Evolutionary conservation across 2,797 vertebrate species (phyloP).

Genomic region (Rachycentron canadum): DNA sequence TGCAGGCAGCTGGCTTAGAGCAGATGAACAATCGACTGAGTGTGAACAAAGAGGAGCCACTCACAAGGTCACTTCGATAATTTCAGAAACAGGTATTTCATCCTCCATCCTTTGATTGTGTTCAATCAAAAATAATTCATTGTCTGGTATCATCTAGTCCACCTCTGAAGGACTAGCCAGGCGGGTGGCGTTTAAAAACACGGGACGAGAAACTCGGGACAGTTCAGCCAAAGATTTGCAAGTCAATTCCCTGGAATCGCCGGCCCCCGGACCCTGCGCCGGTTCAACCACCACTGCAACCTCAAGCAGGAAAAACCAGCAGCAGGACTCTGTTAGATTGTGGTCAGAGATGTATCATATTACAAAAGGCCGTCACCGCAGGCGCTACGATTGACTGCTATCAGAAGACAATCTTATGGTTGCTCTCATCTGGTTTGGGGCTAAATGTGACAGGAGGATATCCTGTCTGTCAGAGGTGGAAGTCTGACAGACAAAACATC

Average conservation of each 20-base stretch:
- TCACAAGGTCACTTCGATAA: neutral
- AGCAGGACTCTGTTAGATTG: neutral
- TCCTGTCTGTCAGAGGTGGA: slow-evolving; percentile 59
- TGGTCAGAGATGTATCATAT: neutral
- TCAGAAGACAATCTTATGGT: slow-evolving; percentile 50
- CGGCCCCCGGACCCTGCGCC: neutral
- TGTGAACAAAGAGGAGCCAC: slow-evolving; percentile 48
- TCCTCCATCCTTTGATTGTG: neutral
- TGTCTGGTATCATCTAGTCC: neutral
- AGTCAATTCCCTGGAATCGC: slow-evolving; percentile 1
- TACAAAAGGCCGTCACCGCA: slow-evolving; percentile 28
- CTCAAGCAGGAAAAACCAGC: neutral
- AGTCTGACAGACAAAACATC: slow-evolving; percentile 42
- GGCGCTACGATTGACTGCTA: slow-evolving; percentile 11
- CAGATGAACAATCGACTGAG: slow-evolving; percentile 39
- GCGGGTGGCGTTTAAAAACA: neutral
- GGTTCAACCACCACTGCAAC: neutral
- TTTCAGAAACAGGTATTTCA: neutral
- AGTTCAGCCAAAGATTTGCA: neutral
- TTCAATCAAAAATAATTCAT: neutral
- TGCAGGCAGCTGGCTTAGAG: slow-evolving; percentile 52
- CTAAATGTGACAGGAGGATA: slow-evolving; percentile 54
- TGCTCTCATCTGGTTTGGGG: slow-evolving; percentile 44
- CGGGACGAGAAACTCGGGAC: slow-evolving; percentile 7
- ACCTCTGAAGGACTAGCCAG: no score